Evolutionary conservation across 2,797 vertebrate species (phyloP).

Genomic region (Coendou prehensilis): DNA sequence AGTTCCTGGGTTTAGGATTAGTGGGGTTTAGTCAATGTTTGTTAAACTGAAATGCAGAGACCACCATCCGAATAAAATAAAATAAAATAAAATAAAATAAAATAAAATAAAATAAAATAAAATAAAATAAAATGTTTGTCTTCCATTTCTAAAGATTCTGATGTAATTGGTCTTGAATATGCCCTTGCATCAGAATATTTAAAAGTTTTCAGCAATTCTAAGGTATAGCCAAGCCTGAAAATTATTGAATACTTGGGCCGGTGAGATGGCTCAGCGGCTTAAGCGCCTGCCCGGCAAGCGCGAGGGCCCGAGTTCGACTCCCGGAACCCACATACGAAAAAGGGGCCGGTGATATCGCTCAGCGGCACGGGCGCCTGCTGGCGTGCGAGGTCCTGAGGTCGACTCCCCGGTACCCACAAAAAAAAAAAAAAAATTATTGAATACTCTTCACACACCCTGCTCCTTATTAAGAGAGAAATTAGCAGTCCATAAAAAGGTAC

Average conservation of each 20-base stretch:
- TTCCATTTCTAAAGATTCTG: slow-evolving; percentile 11
- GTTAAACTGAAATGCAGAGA: slow-evolving; percentile 18
- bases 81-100: background rate
- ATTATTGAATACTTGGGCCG: background rate
- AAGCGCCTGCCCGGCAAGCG: too few species aligned
- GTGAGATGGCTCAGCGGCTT: too few species aligned
- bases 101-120: background rate
- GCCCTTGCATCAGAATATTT: background rate
- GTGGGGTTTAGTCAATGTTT: background rate
- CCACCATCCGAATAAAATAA: background rate
- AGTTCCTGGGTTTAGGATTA: background rate
- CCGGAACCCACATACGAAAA: too few species aligned
- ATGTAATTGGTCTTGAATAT: background rate
- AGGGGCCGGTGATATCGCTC: too few species aligned
- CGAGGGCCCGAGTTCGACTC: too few species aligned
- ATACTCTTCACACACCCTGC: background rate
- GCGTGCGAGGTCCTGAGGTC: too few species aligned
- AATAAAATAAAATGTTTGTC: background rate
- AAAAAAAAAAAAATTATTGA: background rate
- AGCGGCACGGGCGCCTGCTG: too few species aligned
- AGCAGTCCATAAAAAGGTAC: background rate
- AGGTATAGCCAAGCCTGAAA: background rate
- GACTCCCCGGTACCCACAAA: too few species aligned
- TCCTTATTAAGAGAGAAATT: slow-evolving; percentile 25
- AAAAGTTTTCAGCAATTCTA: slow-evolving; percentile 5